Evolutionary conservation across 2,113 vertebrate genomes (phyloP), one percentile per base, ranked within the genome.

Genomic region (Meriones unguiculatus): DNA sequence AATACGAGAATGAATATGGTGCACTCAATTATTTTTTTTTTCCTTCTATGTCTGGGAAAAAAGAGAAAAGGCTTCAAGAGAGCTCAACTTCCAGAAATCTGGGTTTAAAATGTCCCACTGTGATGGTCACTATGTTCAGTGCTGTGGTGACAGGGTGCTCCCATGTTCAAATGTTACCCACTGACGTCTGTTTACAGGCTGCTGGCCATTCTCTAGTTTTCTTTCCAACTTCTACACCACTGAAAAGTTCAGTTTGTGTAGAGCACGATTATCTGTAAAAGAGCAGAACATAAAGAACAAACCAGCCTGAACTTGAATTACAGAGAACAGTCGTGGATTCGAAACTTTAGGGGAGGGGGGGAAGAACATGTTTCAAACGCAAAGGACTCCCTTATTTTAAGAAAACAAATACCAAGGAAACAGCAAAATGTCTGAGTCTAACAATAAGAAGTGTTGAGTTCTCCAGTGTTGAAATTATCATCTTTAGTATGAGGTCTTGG

Each of bases 401-500:
- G 38, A 85, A 85, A 65, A 65, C 59, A 85, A 65, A 85, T 85
- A 59, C 30, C 62, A 65, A 85, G 82, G 62, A 54, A 85, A 85
- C 41, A 85, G 82, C 65, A 85, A 85, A 65, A 18, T 46, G 41
- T 46, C 38, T 20, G 62, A 65, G 59, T 65, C 32, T 46, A 85
- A 65, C 62, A 65, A 85, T 67, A 41, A 46, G 32, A 30, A 85
- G 30, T 46, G 38, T 85, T 85, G 38, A 46, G 41, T 67, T 85
- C 38, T 65, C 28, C n/a, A 57, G 69, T 80, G 46, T 64, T 89
- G 46, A 90, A 95, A 88, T 85, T 54, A 32, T 59, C 90, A 50
- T 70, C 78, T 90, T 92, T 80, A 81, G 82, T 86, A 54, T 65
- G 57, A 82, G 72, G 86, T 88, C 73, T 95, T 91, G 82, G 62